These are phyloP conservation scores for Lamellibrachia luymesi DNA, from an alignment of 1,140 invertebrate genomes.

Conservation along the genomic window DNA sequence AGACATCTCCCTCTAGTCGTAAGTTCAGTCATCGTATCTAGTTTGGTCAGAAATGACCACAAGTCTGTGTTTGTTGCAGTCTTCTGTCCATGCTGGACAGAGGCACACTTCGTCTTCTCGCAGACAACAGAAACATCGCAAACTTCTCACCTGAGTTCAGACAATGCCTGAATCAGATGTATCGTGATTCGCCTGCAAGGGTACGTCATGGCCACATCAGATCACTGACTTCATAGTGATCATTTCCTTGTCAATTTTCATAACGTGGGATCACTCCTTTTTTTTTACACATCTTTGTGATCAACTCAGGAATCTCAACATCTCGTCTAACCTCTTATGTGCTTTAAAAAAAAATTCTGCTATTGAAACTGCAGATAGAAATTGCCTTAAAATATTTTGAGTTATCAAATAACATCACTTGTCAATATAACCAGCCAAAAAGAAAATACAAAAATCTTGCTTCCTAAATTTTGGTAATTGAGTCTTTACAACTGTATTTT, in stretches of 20 bases:
- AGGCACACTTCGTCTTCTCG: slow-evolving; percentile 60
- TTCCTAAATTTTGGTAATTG: too few relatives aligned
- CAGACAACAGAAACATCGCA: slow-evolving; percentile 60
- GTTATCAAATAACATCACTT: too few relatives aligned
- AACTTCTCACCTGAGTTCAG: slow-evolving; percentile 59
- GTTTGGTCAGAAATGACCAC: not conserved
- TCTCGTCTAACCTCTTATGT: not conserved
- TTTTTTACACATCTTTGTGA: not conserved
- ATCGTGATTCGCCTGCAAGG: slow-evolving; percentile 31
- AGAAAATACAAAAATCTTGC: too few relatives aligned
- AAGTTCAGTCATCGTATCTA: too few relatives aligned
- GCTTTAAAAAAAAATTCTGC: not conserved
- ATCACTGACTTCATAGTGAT: not conserved
- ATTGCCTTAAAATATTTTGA: too few relatives aligned
- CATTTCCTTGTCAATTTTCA: not conserved
- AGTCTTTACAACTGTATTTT: too few relatives aligned
- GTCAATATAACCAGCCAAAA: too few relatives aligned
- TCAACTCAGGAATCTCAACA: not conserved
- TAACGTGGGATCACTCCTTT: not conserved
- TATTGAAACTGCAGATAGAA: too few relatives aligned
- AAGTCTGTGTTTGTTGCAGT: slow-evolving; percentile 29
- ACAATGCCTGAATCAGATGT: slow-evolving; percentile 46
- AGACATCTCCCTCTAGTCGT: too few relatives aligned
- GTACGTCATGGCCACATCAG: slow-evolving; percentile 25
- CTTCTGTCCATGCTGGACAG: slow-evolving; percentile 62